phyloP scores from a whole-genome alignment of 2,113 vertebrate genomes.

The Aegithalos caudatus region DNA sequence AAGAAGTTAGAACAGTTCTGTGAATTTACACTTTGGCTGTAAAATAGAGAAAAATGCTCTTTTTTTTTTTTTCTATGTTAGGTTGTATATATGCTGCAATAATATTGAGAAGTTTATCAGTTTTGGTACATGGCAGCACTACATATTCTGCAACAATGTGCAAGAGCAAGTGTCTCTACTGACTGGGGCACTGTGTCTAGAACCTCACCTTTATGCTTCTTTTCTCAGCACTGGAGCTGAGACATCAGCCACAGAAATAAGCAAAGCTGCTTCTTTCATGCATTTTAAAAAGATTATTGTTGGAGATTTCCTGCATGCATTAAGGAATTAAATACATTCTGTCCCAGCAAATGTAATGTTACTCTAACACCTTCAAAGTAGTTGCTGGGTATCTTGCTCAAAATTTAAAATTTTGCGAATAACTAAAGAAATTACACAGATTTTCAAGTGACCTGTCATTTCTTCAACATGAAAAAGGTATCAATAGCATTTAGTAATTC shows the following conservation, averaged over 20 bases:
- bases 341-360: neutral
- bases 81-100: neutral
- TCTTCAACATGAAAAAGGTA: neutral
- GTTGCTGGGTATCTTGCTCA: neutral
- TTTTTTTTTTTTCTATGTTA: neutral
- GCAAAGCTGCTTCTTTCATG: neutral
- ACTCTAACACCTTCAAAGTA: neutral
- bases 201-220: neutral
- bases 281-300: neutral
- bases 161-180: neutral
- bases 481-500: neutral
- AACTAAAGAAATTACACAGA: neutral
- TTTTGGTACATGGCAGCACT: neutral
- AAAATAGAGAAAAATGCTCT: neutral
- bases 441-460: neutral
- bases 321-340: neutral
- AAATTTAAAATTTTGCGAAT: neutral
- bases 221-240: neutral
- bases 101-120: neutral
- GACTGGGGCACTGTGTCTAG: neutral
- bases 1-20: neutral
- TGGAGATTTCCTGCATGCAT: neutral
- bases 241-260: neutral
- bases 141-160: neutral
- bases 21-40: neutral